phyloP scores from a whole-genome alignment of 2,888 invertebrate genomes.

The Agapostemon virescens region DNA sequence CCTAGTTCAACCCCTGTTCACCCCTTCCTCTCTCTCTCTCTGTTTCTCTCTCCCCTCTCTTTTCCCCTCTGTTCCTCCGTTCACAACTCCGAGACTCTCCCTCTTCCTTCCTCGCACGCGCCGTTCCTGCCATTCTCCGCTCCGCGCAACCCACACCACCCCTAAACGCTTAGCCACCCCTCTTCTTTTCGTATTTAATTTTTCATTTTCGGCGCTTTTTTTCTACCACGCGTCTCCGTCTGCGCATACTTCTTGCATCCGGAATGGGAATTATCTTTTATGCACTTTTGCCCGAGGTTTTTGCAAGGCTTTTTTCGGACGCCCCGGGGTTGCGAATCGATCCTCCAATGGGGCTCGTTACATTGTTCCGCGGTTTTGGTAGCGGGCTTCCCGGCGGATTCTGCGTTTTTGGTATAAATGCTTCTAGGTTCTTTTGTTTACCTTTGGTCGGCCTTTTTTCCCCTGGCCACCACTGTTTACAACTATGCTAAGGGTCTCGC shows the following conservation, averaged over 20 bases:
- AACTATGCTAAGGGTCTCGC: too few species aligned
- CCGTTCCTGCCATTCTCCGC: neutral
- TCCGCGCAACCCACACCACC: constrained; percentile 22
- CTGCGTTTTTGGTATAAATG: neutral
- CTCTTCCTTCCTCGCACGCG: constrained; percentile 24
- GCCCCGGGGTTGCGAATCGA: neutral
- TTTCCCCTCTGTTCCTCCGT: neutral
- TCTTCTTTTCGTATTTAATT: constrained; percentile 18
- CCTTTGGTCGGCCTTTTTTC: neutral
- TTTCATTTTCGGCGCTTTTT: constrained; percentile 5
- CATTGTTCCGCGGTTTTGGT: neutral
- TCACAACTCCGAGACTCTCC: constrained; percentile 23
- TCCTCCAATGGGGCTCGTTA: neutral
- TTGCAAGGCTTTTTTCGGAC: neutral
- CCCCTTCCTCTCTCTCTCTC: constrained; percentile 50
- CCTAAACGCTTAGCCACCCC: constrained; percentile 1
- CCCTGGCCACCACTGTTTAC: neutral
- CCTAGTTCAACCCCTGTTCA: constrained; percentile 71
- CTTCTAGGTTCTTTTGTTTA: neutral
- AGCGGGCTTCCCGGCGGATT: neutral
- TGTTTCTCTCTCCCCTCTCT: neutral
- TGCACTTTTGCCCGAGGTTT: neutral
- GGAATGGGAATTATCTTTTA: neutral
- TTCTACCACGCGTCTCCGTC: neutral
- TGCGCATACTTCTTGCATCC: neutral